Base-by-base conservation (phyloP, 1,140 invertebrate species). In the Cotesia typhae region DNA sequence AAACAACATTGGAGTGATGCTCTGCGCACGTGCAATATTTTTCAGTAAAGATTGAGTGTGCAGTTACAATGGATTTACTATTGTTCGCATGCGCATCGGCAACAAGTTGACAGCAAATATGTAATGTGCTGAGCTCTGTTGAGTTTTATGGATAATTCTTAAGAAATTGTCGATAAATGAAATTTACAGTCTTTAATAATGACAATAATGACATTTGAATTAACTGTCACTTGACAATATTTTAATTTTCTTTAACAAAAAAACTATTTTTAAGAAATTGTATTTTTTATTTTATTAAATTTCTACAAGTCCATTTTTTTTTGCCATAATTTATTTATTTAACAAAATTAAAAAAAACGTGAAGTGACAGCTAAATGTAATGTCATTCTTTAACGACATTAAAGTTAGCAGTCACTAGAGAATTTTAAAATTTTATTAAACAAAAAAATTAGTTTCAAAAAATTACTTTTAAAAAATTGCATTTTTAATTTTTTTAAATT, bases 41-140 rank as follows among this genome's bases (percentile, higher is more conserved):
- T 28, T 28, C 4, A 53, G 17, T 51, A 55, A 55, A 67, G 52
- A 67, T 12, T 67, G 51, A 55, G 12, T 69, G 53, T 36, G 28
- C 53, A 69, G 10, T 59, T 38, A 4, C 41, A 36, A n/a, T 37
- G 28, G 35, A 37, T 53, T 65, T 36, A 14, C 36, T 17, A 37
- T 14, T 10, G 53, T 10, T 12, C 28, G 35, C 59, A 63, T 70
- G 59, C 41, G 57, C 38, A 10, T n/a, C 37, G 38, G 69, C 61
- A 65, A 71, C 60, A 71, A 65, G 69, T 71, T 65, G 60, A 20
- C 41, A 70, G 35, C 10, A 37, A 41, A 12, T 37, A 12, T 52
- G 37, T 17, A 66, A 37, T 12, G 47, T 71, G 70, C 70, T 71
- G 70, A 36, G 9, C 70, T 66, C 70, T 71, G 63, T 59, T 59